Evolutionary conservation across 2,797 vertebrate genomes (phyloP).

Genomic region (Rachycentron canadum): DNA sequence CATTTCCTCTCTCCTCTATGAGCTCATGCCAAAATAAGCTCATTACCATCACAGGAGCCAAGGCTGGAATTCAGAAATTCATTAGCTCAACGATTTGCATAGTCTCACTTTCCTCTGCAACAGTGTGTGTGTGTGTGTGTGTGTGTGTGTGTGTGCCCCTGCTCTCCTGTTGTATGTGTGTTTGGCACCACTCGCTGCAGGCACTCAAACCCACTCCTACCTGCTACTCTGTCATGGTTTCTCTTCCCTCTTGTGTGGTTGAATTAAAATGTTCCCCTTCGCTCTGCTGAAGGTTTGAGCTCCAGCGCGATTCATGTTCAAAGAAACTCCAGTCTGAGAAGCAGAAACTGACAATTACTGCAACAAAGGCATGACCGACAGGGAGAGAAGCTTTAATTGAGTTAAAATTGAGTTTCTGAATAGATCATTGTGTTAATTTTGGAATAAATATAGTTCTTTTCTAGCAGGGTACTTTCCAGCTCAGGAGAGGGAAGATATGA

Average conservation of each 20-base stretch:
- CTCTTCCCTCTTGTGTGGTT: constrained; percentile 62
- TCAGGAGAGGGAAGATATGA: constrained; percentile 59
- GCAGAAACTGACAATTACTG: constrained; percentile 72
- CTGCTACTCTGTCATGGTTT: constrained; percentile 69
- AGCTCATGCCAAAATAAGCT: constrained; percentile 81
- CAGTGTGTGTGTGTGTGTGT: constrained; percentile 31
- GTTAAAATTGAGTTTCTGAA: constrained; percentile 81
- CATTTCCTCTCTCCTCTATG: constrained; percentile 64
- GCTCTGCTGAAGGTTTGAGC: constrained; percentile 70
- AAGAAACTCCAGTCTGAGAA: constrained; percentile 71
- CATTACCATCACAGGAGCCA: constrained; percentile 79
- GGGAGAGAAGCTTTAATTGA: constrained; percentile 80
- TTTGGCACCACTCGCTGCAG: constrained; percentile 61
- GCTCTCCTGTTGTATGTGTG: constrained; percentile 13
- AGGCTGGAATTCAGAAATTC: constrained; percentile 79
- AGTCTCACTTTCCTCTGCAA: constrained; percentile 57
- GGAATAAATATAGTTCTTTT: constrained; percentile 72
- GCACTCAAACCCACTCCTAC: constrained; percentile 71
- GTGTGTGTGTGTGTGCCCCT: constrained; percentile 8
- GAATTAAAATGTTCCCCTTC: constrained; percentile 73
- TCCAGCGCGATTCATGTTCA: constrained; percentile 72
- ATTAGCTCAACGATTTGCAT: constrained; percentile 77
- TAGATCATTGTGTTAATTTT: constrained; percentile 79
- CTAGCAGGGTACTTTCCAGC: constrained; percentile 41
- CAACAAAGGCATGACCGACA: constrained; percentile 79